These are phyloP conservation scores for Apeltes quadracus DNA, from an alignment of 2,113 vertebrate genomes.

Conservation along the genomic window DNA sequence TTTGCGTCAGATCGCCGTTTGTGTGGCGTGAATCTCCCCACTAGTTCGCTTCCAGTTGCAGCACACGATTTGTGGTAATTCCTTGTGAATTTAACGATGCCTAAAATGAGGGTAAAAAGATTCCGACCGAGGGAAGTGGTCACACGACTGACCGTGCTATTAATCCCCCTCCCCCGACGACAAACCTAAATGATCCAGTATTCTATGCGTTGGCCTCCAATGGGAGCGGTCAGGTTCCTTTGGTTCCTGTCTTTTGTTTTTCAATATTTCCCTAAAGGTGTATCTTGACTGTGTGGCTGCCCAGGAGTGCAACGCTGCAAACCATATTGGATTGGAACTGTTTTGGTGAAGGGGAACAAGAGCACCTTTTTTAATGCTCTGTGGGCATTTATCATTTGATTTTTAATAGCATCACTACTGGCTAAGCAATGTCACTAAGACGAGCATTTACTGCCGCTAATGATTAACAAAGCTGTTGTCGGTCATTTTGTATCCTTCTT, in stretches of 20 bases:
- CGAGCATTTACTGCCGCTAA: slow-evolving; percentile 58
- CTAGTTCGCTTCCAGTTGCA: slow-evolving; percentile 24
- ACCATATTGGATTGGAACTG: slow-evolving; percentile 52
- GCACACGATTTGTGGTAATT: slow-evolving; percentile 5
- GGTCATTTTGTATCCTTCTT: slow-evolving; percentile 72
- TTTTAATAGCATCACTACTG: slow-evolving; percentile 70
- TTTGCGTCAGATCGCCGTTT: slow-evolving; percentile 25
- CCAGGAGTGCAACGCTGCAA: slow-evolving; percentile 41
- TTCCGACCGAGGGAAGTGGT: slow-evolving; percentile 11
- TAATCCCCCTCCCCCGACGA: neutral
- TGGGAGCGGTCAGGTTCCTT: slow-evolving; percentile 35
- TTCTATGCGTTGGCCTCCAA: slow-evolving; percentile 52
- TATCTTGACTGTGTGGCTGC: slow-evolving; percentile 46
- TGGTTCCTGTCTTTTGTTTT: too few relatives aligned
- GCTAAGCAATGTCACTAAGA: slow-evolving; percentile 58
- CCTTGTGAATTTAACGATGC: slow-evolving; percentile 6
- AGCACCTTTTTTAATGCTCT: slow-evolving; percentile 63
- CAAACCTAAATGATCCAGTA: slow-evolving; percentile 52
- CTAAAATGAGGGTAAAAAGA: slow-evolving; percentile 30
- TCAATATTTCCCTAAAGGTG: slow-evolving; percentile 31
- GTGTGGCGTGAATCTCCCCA: neutral
- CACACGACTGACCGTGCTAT: slow-evolving; percentile 55
- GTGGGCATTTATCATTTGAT: slow-evolving; percentile 71
- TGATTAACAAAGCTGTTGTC: slow-evolving; percentile 70
- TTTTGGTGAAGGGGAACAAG: slow-evolving; percentile 65